A percentile compares a stretch with the other conserved stretches of the same genome.
Conservation (phyloP, 2,797 vertebrate species). For the Acanthis flammea region DNA sequence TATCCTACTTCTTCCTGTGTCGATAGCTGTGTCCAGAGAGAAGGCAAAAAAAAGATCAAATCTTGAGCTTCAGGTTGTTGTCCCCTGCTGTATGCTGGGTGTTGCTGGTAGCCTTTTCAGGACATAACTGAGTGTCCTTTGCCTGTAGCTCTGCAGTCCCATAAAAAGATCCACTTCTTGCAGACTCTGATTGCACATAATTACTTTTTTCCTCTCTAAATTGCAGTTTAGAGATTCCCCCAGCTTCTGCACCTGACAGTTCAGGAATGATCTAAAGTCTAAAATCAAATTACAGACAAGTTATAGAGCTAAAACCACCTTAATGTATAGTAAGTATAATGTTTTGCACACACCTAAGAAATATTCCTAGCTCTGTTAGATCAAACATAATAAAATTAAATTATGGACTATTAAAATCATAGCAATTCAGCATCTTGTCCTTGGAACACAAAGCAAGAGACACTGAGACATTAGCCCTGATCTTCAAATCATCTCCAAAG, state of each 20-base stretch:
- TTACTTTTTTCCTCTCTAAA: background rate
- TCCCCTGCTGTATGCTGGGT: background rate
- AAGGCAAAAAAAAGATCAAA: background rate
- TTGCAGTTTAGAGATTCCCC: background rate
- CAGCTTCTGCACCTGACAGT: background rate
- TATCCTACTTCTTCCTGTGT: background rate
- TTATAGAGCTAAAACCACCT: background rate
- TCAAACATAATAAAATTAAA: slow-evolving; percentile 14
- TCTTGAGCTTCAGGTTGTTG: background rate
- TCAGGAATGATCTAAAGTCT: background rate
- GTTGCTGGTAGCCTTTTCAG: background rate
- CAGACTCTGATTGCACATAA: background rate
- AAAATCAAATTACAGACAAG: background rate
- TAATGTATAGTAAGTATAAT: background rate
- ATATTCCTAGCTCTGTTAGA: background rate
- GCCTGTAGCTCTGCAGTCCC: background rate
- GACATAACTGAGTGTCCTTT: background rate
- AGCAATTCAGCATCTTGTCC: background rate
- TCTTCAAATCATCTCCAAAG: slow-evolving; percentile 3
- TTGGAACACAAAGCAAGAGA: background rate
- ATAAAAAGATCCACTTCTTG: background rate
- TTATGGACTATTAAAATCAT: background rate
- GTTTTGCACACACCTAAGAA: background rate
- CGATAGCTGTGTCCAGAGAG: background rate
- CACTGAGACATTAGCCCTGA: background rate